Evolutionary conservation across 2,113 vertebrate genomes (phyloP), one percentile per base, ranked within the genome.

Genomic region (Hydropotes inermis): DNA sequence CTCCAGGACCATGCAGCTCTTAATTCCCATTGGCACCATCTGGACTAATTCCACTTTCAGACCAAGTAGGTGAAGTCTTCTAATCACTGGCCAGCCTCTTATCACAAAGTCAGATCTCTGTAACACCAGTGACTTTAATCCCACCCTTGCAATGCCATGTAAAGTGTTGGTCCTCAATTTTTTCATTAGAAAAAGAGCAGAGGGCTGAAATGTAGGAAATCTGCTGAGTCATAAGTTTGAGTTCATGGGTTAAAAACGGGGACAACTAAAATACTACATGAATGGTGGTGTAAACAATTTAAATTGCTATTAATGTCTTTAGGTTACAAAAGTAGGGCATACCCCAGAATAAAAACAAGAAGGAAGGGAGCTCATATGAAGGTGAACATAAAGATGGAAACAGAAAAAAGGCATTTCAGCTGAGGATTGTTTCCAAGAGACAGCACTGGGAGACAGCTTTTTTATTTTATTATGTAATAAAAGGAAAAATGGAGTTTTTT

Each of bases 11-110:
- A 81, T 54, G 94, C 90, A 91, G 78, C 70, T 82, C 25, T 94
- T 97, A 92, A 98, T 97, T 98, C 98, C 96, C 98, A 19, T 17
- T 79, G 87, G 97, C 97, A 96, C 87, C 82, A 87, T 96, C 58
- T 94, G 84, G 97, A 74, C 60, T 96, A 78, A 67, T 94, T 97
- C 47, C 89, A 57, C 96, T 96, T 96, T 97, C 98, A 98, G 76
- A 19, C 54, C 89, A 94, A 55, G 60, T 70, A 67, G 87, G 87
- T 87, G 86, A 97, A 92, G 81, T 19, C 45, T 5, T 8, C 61
- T 61, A 79, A 96, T 94, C 85, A 78, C 1, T 0, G 45, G 79
- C 89, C 84, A 70, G 79, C 97, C 33, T 14, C 89, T 97, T 97
- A 96, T 96, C 92, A 82, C 28, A 43, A 47, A 93, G 39, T 84